Evolutionary conservation across 2,797 vertebrate genomes (phyloP), one percentile per base, ranked within the genome.

Genomic region (Apogon hyalosoma): DNA sequence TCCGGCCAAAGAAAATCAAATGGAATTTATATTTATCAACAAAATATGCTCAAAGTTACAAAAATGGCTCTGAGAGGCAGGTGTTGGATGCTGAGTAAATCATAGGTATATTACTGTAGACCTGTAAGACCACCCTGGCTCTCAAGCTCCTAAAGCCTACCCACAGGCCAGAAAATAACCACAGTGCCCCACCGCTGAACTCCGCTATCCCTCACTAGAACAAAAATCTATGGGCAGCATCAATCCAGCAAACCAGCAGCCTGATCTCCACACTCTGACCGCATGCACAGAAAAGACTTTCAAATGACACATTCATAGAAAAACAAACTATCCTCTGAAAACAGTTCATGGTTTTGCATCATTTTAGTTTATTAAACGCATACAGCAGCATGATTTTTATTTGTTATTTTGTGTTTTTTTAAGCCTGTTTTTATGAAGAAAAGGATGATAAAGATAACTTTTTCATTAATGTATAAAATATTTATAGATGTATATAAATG

Each of bases 21-120:
- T 77, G 80, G 93, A 95, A 94, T 93, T 93, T 90, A 88, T 92
- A 87, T 90, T 94, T 94, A 94, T 92, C 92, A 93, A 95, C 85
- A 85, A 87, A 93, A 94, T 95, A 94, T 84, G 84, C 88, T 90
- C 87, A 91, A 92, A 88, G 86, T 86, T 92, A 93, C 87, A 84
- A 67, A 90, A 92, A 93, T 91, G 75, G 77, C 85, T 92, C 89
- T 88, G 76, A 70, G 75, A 76, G 75, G 72, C 9, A 55, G 54
- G 58, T 38, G 83, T 83, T 77, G 87, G 75, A 85, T 72, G 83
- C 69, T 73, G 80, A 92, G 90, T 93, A 93, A 91, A 84, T 83
- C 82, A 82, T 58, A 71, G 66, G 70, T 73, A 66, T 81, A 92
- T 87, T 86, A 87, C 74, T 70, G 50, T 50, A 70, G 65, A 79